Conservation (phyloP, 2,888 invertebrate genomes). For the Neuroscelio doddi region DNA sequence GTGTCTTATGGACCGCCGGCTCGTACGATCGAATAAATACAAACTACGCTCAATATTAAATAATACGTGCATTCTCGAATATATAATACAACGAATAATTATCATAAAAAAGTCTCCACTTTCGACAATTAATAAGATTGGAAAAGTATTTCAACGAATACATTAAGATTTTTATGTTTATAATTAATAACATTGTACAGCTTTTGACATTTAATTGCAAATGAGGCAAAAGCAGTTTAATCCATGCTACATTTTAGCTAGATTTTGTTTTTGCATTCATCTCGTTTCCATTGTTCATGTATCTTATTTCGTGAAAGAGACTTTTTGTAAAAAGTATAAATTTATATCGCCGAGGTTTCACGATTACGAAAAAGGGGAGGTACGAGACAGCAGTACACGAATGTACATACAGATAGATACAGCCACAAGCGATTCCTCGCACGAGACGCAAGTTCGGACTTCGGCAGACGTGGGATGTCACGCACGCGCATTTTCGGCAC, state of each 20-base stretch:
- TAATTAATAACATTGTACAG: too few species aligned
- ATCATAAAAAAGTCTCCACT: constrained; percentile 4
- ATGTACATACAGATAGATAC: constrained; percentile 45
- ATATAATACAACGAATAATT: constrained; percentile 3
- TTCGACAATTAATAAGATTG: neutral
- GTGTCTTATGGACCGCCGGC: constrained; percentile 58
- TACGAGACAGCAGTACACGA: constrained; percentile 41
- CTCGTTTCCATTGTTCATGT: too few species aligned
- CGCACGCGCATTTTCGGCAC: constrained; percentile 1
- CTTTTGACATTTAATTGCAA: too few species aligned
- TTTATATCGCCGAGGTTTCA: neutral
- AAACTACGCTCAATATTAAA: constrained; percentile 11
- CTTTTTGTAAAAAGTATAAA: constrained; percentile 5
- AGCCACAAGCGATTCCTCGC: constrained; percentile 41
- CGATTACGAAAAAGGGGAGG: constrained; percentile 11
- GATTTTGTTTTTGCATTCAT: too few species aligned
- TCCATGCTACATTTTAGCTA: too few species aligned
- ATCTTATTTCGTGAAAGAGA: constrained; percentile 6
- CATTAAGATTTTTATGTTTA: too few species aligned
- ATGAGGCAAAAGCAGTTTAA: too few species aligned
- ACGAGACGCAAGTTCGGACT: constrained; percentile 23
- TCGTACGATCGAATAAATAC: constrained; percentile 46
- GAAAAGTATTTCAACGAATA: too few species aligned
- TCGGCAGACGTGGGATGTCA: neutral
- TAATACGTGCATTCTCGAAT: constrained; percentile 7